Base-by-base conservation (phyloP, 2,113 vertebrate genomes). In the Cyrtonyx montezumae region DNA sequence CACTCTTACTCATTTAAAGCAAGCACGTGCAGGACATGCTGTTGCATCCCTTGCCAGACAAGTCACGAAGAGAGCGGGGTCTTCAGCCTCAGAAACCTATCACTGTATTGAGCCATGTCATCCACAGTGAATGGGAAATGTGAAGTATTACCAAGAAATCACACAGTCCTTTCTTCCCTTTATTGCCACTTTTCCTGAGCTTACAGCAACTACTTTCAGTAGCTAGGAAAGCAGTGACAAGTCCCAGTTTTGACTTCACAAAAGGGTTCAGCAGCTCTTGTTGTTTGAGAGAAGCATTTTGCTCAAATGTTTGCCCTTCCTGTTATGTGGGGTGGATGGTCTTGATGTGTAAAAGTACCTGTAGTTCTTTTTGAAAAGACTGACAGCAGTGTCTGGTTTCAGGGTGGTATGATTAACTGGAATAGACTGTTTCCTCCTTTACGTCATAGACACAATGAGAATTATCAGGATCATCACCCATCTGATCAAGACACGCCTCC, bases 371-470 rank as follows among this genome's bases (percentile, higher is more conserved):
- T 70, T 93, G 55, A 69, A 43, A 90, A 89, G 43, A 80, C 88
- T 93, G 32, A 91, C 77, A 46, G 21, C 30, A 22, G 19, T 93
- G 30, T 97, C 66, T 96, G 58, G 32, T 96, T 97, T 61, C 91
- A 98, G 98, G 98, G 97, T 87, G 98, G 99, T 78, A 97, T 99
- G 92, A 97, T 99, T 93, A 98, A 99, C 94, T 99, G 99, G 99
- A 98, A 98, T 80, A 97, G 98, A 91, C 97, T 99, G 74, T 99
- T 99, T 91, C 98, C 98, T 61, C 98, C 98, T 43, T 91, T 99
- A 81, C 98, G 98, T 89, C 98, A 98, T 42, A 97, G 98, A 97
- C 98, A 96, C 70, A 98, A 97, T 34, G 79, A 96, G 2, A 98
- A 98, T 93, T 97, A 97, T 77, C 97, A 97, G 88, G 97, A 97